A percentile compares a stretch with the other conserved stretches of the same genome.
Conservation (phyloP, 2,113 vertebrate genomes). For the Rhinolophus sinicus region DNA sequence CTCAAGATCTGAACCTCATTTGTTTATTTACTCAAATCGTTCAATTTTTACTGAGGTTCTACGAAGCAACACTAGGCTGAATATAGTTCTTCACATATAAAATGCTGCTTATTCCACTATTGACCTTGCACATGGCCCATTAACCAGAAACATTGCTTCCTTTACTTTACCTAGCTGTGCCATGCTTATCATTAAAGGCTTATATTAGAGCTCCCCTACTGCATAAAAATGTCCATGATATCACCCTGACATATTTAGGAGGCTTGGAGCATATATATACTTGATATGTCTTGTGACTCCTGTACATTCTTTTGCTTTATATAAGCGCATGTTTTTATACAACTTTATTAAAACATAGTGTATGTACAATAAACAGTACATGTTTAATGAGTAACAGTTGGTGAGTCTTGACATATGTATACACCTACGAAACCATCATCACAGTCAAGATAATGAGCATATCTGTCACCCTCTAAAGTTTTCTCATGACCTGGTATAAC, state of each 20-base stretch:
- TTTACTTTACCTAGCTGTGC: neutral
- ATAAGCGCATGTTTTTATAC: neutral
- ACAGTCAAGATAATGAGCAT: neutral
- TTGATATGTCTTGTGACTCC: neutral
- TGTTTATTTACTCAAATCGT: neutral
- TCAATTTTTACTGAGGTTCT: neutral
- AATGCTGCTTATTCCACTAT: neutral
- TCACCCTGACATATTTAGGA: neutral
- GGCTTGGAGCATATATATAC: fast-evolving
- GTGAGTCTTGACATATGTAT: neutral
- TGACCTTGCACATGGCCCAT: neutral
- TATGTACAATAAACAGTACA: neutral
- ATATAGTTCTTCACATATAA: neutral
- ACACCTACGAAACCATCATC: neutral
- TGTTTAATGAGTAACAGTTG: neutral
- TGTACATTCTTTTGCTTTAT: neutral
- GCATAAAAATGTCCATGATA: neutral
- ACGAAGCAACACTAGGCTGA: neutral
- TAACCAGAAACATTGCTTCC: neutral
- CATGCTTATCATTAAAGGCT: neutral
- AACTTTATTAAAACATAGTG: neutral
- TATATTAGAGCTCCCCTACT: neutral
- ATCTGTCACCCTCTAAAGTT: neutral
- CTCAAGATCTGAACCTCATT: neutral
- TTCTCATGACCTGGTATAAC: neutral